Percentiles rank a stretch among this genome's conserved stretches.
phyloP scores from a whole-genome alignment of 2,888 invertebrate genomes.

The Lymantria monacha region DNA sequence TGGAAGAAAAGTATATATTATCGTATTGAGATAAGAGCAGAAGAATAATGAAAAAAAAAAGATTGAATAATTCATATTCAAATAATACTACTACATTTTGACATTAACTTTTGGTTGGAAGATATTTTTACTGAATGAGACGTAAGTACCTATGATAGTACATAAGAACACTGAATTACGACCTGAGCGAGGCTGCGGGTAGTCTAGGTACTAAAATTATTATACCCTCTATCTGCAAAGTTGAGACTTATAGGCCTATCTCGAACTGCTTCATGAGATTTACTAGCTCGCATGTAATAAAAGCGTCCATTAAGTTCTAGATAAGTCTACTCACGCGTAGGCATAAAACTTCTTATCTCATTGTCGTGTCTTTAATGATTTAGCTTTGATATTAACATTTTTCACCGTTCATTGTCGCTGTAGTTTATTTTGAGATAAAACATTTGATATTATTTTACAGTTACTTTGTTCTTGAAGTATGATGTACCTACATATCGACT shows the following conservation, averaged over 20 bases:
- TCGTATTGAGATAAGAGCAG: too few relatives aligned
- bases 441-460: conserved; percentile 28
- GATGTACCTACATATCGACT: not conserved
- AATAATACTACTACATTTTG: too few relatives aligned
- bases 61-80: too few relatives aligned
- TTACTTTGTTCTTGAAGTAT: not conserved
- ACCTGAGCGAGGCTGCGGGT: not conserved
- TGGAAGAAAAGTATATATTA: too few relatives aligned
- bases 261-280: conserved; percentile 16
- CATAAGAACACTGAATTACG: too few relatives aligned
- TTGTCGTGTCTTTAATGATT: conserved; percentile 20
- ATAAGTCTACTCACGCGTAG: conserved; percentile 13
- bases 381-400: conserved; percentile 26
- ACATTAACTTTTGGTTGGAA: too few relatives aligned
- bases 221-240: conserved; percentile 2
- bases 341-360: conserved; percentile 16
- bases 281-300: conserved; percentile 18
- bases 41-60: too few relatives aligned
- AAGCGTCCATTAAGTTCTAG: conserved; percentile 12
- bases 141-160: too few relatives aligned
- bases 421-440: conserved; percentile 31
- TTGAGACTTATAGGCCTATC: conserved; percentile 10
- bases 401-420: conserved; percentile 35
- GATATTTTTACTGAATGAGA: too few relatives aligned
- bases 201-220: conserved; percentile 3